phyloP scores from a whole-genome alignment of 2,797 vertebrate species.

The Tympanoctomys barrerae region DNA sequence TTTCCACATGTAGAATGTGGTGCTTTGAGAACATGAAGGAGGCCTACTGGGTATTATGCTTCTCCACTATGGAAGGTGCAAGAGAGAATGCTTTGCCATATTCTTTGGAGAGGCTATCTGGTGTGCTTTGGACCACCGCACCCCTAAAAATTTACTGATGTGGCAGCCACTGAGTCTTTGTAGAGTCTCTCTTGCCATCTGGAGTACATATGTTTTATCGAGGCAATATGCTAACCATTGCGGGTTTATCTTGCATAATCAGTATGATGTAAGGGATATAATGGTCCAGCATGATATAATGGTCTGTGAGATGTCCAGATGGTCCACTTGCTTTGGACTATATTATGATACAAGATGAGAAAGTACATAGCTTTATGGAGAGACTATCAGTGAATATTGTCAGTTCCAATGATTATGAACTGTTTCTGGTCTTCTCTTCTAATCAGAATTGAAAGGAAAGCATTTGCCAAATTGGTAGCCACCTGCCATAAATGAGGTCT shows the following conservation, averaged over 20 bases:
- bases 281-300: slow-evolving; percentile 31
- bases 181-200: neutral
- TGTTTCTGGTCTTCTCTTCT: slow-evolving; percentile 52
- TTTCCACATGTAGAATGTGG: neutral
- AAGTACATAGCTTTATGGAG: slow-evolving; percentile 1
- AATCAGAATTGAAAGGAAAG: slow-evolving; percentile 50
- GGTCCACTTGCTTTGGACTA: slow-evolving; percentile 16
- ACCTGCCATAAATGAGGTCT: neutral
- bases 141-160: slow-evolving; percentile 28
- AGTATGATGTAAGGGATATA: slow-evolving; percentile 15
- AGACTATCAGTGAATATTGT: slow-evolving; percentile 39
- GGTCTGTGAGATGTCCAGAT: slow-evolving; percentile 56
- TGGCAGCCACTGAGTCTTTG: slow-evolving; percentile 7
- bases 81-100: neutral
- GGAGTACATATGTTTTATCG: slow-evolving; percentile 38
- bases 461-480: slow-evolving; percentile 6
- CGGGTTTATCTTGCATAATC: slow-evolving; percentile 45
- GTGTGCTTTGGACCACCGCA: slow-evolving; percentile 16
- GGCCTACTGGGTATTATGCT: neutral
- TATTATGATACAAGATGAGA: slow-evolving; percentile 19
- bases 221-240: slow-evolving; percentile 28
- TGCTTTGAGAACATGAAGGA: slow-evolving; percentile 46
- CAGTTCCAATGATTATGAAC: slow-evolving; percentile 18
- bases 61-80: neutral
- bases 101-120: slow-evolving; percentile 13